These are phyloP conservation scores for Gonioctena quinquepunctata DNA, from an alignment of 1,140 invertebrate genomes.

Conservation along the genomic window DNA sequence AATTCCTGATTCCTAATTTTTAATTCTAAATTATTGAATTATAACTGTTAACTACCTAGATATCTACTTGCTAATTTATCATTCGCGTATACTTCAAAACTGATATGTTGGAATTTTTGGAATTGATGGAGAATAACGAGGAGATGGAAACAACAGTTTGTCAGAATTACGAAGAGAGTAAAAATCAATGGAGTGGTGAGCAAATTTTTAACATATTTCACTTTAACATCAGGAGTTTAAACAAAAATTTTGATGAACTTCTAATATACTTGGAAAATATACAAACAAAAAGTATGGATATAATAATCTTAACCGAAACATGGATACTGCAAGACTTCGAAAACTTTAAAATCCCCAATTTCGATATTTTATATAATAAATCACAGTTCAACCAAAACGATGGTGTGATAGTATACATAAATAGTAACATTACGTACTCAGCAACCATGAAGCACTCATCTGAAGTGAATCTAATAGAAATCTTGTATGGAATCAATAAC, in stretches of 20 bases:
- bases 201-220: constrained; percentile 7
- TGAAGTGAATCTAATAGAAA: neutral
- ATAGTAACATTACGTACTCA: neutral
- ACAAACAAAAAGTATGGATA: neutral
- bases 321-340: neutral
- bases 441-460: neutral
- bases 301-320: neutral
- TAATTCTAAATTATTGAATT: too few relatives aligned
- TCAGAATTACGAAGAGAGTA: neutral
- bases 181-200: neutral
- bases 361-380: neutral
- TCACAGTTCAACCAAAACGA: neutral
- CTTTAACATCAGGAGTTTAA: neutral
- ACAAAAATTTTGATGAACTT: neutral
- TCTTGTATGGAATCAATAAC: neutral
- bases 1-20: too few relatives aligned
- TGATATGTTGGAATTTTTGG: neutral
- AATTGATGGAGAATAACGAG: neutral
- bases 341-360: neutral
- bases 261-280: neutral
- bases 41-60: too few relatives aligned
- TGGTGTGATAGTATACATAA: neutral
- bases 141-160: neutral
- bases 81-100: neutral
- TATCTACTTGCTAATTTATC: neutral